Evolutionary conservation across 1,140 invertebrate genomes (phyloP).

Genomic region (Drosophila santomea): DNA sequence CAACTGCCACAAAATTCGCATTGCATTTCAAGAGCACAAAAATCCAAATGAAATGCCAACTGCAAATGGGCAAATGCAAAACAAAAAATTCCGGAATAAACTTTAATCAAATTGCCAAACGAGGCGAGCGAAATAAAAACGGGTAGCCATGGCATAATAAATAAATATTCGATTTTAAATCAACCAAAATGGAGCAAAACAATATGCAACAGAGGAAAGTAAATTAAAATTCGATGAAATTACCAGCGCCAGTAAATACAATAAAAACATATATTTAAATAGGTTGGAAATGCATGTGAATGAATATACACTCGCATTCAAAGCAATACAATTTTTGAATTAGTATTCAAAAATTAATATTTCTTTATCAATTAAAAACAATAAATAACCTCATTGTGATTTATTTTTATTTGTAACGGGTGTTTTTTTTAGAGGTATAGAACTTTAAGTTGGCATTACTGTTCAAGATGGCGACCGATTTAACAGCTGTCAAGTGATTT

Average conservation of each 20-base stretch:
- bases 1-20: constrained; percentile 5
- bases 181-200: constrained; percentile 36
- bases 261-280: constrained; percentile 26
- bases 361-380: not conserved
- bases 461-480: no score
- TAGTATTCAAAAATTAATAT: not conserved
- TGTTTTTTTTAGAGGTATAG: no score
- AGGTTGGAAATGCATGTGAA: constrained; percentile 10
- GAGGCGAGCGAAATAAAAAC: not conserved
- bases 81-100: constrained; percentile 22
- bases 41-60: constrained; percentile 15
- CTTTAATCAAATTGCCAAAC: constrained; percentile 41
- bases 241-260: constrained; percentile 28
- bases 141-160: constrained; percentile 28
- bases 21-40: constrained; percentile 37
- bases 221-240: constrained; percentile 38
- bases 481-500: no score
- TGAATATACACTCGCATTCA: not conserved
- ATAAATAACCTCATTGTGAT: not conserved
- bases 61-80: constrained; percentile 7
- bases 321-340: not conserved
- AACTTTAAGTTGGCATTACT: no score
- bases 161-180: constrained; percentile 49
- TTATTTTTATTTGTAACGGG: not conserved
- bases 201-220: constrained; percentile 5